Conservation (phyloP, 1,140 invertebrate genomes). For the Drosophila arawakana region DNA sequence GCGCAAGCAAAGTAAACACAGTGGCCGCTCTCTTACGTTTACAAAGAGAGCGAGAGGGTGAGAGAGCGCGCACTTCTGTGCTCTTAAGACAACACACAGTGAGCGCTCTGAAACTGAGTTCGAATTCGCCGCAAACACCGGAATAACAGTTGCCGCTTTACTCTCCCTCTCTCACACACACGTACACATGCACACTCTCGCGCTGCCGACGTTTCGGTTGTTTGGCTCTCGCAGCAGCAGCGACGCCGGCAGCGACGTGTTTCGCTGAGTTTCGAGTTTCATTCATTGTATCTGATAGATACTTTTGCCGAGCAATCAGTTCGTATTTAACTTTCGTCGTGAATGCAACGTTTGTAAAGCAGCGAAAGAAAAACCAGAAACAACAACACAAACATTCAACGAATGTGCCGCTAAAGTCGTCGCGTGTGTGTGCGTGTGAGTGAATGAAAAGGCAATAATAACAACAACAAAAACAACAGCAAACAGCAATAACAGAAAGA, state of each 20-base stretch:
- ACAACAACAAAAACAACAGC: conserved; percentile 31
- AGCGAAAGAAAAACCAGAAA: conserved; percentile 39
- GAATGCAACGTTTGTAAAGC: conserved; percentile 71
- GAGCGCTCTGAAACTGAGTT: conserved; percentile 9
- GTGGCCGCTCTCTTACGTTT: conserved; percentile 10
- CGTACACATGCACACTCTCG: conserved; percentile 2
- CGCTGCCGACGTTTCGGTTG: conserved; percentile 19
- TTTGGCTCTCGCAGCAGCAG: conserved; percentile 20
- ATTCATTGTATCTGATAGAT: conserved; percentile 68
- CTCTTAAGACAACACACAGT: conserved; percentile 18
- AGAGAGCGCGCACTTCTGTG: background rate
- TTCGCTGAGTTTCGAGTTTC: conserved; percentile 69
- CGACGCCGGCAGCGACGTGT: conserved; percentile 36
- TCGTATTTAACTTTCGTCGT: conserved; percentile 79
- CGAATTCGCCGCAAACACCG: conserved; percentile 68
- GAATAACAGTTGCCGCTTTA: conserved; percentile 40
- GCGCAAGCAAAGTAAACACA: background rate
- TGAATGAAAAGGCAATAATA: conserved; percentile 46
- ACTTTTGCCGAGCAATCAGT: conserved; percentile 60
- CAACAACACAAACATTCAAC: conserved; percentile 33
- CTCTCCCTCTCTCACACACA: conserved; percentile 31
- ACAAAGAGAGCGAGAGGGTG: background rate
- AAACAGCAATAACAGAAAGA: conserved; percentile 30
- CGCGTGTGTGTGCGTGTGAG: conserved; percentile 21
- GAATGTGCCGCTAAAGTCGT: conserved; percentile 30